phyloP scores from a whole-genome alignment of 2,113 vertebrate species.

The Acinonyx jubatus region DNA sequence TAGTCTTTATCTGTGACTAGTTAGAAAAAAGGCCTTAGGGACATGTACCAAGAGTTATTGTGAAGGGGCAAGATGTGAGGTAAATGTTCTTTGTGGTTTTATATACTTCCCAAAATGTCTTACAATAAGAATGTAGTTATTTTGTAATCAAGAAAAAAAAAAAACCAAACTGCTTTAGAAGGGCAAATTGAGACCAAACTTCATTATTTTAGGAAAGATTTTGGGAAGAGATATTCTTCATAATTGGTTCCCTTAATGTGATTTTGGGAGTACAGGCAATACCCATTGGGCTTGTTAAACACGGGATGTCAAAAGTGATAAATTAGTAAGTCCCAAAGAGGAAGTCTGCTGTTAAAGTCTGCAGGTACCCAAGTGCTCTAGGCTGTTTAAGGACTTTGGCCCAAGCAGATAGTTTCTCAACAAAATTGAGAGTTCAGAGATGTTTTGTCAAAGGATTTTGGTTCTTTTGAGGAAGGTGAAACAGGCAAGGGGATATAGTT shows the following conservation, averaged over 20 bases:
- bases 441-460: background rate
- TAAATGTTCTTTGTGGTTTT: background rate
- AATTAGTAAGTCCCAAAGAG: background rate
- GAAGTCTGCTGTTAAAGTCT: background rate
- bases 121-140: background rate
- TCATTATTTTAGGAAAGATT: background rate
- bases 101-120: background rate
- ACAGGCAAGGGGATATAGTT: background rate
- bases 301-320: background rate
- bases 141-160: background rate
- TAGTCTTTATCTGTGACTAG: background rate
- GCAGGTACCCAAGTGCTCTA: rapidly evolving
- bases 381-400: background rate
- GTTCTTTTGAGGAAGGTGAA: background rate
- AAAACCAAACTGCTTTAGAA: background rate
- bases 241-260: background rate
- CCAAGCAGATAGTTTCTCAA: background rate
- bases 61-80: background rate
- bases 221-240: background rate
- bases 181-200: background rate
- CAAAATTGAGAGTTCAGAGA: background rate
- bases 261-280: background rate
- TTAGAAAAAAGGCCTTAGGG: background rate
- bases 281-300: background rate
- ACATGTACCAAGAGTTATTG: background rate